Percentiles rank a stretch among this genome's conserved stretches.
phyloP scores from a whole-genome alignment of 2,888 invertebrate species.

The Hesperia comma region DNA sequence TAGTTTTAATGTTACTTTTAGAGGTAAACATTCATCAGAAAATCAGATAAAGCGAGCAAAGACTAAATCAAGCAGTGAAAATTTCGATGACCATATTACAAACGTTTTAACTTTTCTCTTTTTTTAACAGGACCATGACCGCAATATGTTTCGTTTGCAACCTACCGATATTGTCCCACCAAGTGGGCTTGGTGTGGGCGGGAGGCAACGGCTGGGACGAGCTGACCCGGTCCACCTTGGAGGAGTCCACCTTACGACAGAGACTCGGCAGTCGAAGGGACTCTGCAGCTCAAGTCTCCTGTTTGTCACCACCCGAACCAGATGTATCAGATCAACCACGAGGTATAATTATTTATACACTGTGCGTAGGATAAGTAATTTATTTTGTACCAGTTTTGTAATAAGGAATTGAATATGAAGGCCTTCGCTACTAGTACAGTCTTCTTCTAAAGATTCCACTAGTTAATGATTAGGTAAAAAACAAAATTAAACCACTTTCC shows the following conservation, averaged over 20 bases:
- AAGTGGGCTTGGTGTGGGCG: conserved; percentile 96
- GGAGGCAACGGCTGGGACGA: conserved; percentile 98
- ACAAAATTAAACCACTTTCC: too few relatives aligned
- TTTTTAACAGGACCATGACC: conserved; percentile 92
- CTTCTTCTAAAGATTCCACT: too few relatives aligned
- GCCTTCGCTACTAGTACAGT: too few relatives aligned
- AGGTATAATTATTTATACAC: conserved; percentile 48
- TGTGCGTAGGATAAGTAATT: too few relatives aligned
- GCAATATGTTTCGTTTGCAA: conserved; percentile 98
- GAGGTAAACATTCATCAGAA: too few relatives aligned
- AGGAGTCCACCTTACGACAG: conserved; percentile 93
- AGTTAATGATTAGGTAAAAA: too few relatives aligned
- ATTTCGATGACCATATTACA: not conserved
- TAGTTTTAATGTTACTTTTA: too few relatives aligned
- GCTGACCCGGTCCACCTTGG: conserved; percentile 91
- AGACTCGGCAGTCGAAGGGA: conserved; percentile 93
- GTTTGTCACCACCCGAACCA: conserved; percentile 92
- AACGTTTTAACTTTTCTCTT: conserved; percentile 43
- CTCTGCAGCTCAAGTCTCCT: conserved; percentile 95
- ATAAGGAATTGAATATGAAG: too few relatives aligned
- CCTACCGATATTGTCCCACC: conserved; percentile 96
- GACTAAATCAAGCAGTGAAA: not conserved
- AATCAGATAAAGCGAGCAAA: too few relatives aligned
- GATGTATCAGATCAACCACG: conserved; percentile 85
- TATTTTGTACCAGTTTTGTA: too few relatives aligned